Evolutionary conservation across 2,113 vertebrate species (phyloP).

Genomic region (Rhinolophus sinicus): DNA sequence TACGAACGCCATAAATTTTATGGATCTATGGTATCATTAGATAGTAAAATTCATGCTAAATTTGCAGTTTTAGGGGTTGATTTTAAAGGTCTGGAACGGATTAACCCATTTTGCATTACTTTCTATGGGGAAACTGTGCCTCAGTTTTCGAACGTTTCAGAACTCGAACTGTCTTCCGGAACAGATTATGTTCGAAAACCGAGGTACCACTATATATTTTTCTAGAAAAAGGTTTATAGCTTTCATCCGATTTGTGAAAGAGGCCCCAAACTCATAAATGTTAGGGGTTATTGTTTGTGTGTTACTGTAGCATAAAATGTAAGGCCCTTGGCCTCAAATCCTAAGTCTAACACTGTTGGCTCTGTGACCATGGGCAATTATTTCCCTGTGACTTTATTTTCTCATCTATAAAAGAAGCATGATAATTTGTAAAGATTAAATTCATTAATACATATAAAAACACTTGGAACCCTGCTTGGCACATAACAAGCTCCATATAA

Average conservation of each 20-base stretch:
- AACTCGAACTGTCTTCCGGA: too few species aligned
- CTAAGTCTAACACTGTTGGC: not conserved
- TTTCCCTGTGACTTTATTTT: not conserved
- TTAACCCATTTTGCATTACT: too few species aligned
- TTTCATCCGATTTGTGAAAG: not conserved
- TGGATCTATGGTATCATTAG: too few species aligned
- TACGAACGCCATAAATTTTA: too few species aligned
- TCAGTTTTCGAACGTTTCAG: too few species aligned
- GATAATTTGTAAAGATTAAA: not conserved
- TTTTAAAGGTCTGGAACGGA: too few species aligned
- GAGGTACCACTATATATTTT: not conserved
- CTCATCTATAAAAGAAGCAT: not conserved
- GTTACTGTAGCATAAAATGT: not conserved
- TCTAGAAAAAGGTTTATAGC: not conserved
- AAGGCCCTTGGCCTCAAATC: not conserved
- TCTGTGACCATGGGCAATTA: not conserved
- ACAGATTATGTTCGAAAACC: too few species aligned
- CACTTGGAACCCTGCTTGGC: not conserved
- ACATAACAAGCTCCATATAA: not conserved
- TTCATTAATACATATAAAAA: conserved; percentile 5
- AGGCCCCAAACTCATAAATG: not conserved
- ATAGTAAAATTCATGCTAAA: too few species aligned
- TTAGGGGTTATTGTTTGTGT: not conserved
- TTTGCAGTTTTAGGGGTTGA: too few species aligned
- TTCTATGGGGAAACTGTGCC: too few species aligned